phyloP scores from a whole-genome alignment of 1,140 invertebrate genomes.

The Homalodisca vitripennis region DNA sequence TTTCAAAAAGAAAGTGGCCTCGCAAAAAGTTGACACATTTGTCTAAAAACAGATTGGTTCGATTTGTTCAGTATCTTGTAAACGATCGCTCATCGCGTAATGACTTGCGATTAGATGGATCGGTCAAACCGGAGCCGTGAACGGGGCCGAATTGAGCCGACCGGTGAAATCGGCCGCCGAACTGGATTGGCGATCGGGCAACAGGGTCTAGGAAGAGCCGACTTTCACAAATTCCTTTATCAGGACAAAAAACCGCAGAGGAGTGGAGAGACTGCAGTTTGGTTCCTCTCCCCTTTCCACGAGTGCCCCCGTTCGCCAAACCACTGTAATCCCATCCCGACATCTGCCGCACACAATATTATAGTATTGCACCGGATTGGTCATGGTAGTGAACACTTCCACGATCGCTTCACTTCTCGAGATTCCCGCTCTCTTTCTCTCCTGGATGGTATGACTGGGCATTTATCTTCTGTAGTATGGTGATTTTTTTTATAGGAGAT shows the following conservation, averaged over 20 bases:
- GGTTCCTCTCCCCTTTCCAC: background rate
- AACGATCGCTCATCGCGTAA: background rate
- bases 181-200: background rate
- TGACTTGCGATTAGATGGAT: background rate
- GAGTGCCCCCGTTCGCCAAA: slow-evolving; percentile 9
- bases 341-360: too few relatives aligned
- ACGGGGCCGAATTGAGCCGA: slow-evolving; percentile 2
- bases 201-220: slow-evolving; percentile 14
- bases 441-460: too few relatives aligned
- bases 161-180: too few relatives aligned
- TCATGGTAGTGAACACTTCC: too few relatives aligned
- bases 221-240: slow-evolving; percentile 18
- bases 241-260: slow-evolving; percentile 10
- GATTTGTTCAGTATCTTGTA: background rate
- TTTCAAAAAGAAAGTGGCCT: background rate
- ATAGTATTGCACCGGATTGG: too few relatives aligned
- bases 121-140: background rate
- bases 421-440: too few relatives aligned
- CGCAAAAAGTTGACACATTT: background rate
- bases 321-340: too few relatives aligned
- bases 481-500: too few relatives aligned
- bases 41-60: background rate
- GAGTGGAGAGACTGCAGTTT: background rate
- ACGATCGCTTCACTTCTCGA: too few relatives aligned
- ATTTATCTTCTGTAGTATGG: too few relatives aligned